These are phyloP conservation scores for Drosophila sp. DNA, from an alignment of 1,140 invertebrate genomes.

Conservation along the genomic window DNA sequence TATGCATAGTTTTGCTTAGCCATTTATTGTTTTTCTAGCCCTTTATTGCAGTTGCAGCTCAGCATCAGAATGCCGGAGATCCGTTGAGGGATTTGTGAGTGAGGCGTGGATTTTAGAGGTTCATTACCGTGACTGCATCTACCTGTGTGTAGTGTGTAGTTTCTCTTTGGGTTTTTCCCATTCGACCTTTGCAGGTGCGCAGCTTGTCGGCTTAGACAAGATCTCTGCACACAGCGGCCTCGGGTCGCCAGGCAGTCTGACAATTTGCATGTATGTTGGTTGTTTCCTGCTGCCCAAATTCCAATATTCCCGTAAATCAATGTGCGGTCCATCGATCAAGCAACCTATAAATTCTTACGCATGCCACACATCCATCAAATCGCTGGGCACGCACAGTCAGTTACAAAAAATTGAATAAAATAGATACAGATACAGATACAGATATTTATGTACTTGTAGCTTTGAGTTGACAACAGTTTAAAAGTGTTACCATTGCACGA, in stretches of 20 bases:
- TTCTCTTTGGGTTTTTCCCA: conserved; percentile 57
- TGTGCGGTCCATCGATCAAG: conserved; percentile 68
- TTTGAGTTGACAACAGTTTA: conserved; percentile 49
- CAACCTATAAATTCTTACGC: conserved; percentile 69
- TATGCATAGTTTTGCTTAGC: conserved; percentile 52
- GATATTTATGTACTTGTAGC: conserved; percentile 28
- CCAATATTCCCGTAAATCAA: conserved; percentile 59
- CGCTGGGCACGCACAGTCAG: too few species aligned
- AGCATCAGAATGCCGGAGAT: conserved; percentile 19
- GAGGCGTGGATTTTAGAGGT: conserved; percentile 80
- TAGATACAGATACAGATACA: conserved; percentile 20
- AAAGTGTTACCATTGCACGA: conserved; percentile 50
- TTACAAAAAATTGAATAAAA: background rate
- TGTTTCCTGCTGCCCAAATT: conserved; percentile 9
- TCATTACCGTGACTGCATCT: conserved; percentile 58
- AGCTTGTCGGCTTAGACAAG: conserved; percentile 46
- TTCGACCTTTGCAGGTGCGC: conserved; percentile 58
- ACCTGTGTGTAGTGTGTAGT: conserved; percentile 22
- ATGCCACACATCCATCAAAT: conserved; percentile 76
- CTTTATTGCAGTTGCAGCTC: conserved; percentile 46
- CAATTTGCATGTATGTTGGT: conserved; percentile 73
- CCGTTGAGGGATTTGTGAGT: conserved; percentile 53
- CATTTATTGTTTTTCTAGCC: conserved; percentile 62
- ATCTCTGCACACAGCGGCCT: background rate
- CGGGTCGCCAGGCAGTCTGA: conserved; percentile 68